Evolutionary conservation across 2,113 vertebrate genomes (phyloP), one percentile per base, ranked within the genome.

Genomic region (Ochotona princeps): DNA sequence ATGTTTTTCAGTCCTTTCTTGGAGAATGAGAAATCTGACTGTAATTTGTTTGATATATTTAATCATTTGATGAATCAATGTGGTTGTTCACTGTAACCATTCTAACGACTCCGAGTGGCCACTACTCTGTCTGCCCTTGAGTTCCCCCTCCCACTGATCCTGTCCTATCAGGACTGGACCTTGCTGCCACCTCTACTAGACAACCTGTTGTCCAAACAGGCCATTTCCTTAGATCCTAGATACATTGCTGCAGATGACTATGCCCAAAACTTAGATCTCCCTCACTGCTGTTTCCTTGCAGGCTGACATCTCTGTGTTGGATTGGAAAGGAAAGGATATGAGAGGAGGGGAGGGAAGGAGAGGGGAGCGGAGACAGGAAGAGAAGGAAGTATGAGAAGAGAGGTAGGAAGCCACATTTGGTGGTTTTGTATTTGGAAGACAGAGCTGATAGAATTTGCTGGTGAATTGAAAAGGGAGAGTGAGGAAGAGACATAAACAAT

Each of bases 391-490:
- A 12, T 60, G 35, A 8, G 32, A 44, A 35, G 78, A 63, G 69
- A 90, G 83, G 32, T 80, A 87, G 63, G 57, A 82, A 85, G 14
- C 30, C 17, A 44, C 4, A 35, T 87, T 44, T 44, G 90, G 38
- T 28, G 44, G 80, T 17, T 89, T 28, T 25, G 2, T 32, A 26
- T 32, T 75, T 80, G 76, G 35, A 60, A 47, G 65, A 57, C 32
- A 61, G 32, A 90, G 61, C 74, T 78, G 87, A 63, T 12, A 73
- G 84, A 49, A 63, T 85, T 83, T 95, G 49, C 57, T 91, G 14
- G 28, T 79, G 69, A 65, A n/a, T 69, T 85, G 72, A 85, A 73
- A 82, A 88, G 2, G 69, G n/a, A 86, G 20, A 79, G 32, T 72
- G 15, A 70, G 18, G 32, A 91, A 76, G 63, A 72, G 74, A 85